These are phyloP conservation scores for Tetragonula clypearis DNA, from an alignment of 1,140 invertebrate species.

Conservation along the genomic window DNA sequence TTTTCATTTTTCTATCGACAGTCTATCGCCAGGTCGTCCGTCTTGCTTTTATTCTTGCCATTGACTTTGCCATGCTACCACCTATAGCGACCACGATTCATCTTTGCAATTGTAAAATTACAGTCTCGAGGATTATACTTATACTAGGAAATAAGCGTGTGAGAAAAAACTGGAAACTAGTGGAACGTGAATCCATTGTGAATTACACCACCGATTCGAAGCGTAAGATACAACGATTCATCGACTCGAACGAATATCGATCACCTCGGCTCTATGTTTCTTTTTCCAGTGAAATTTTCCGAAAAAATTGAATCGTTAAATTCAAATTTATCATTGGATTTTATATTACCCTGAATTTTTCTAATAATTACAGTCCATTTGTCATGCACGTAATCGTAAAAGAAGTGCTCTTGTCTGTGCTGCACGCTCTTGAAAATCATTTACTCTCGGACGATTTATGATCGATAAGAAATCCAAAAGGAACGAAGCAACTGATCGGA, in stretches of 20 bases:
- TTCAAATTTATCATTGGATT: background rate
- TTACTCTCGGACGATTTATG: slow-evolving; percentile 26
- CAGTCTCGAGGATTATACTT: background rate
- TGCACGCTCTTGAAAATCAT: background rate
- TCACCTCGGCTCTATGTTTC: background rate
- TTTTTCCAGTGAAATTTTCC: background rate
- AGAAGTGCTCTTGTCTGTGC: slow-evolving; percentile 11
- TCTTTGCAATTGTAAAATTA: background rate
- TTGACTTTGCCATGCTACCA: background rate
- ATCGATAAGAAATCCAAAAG: background rate
- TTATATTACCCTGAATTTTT: slow-evolving; percentile 30
- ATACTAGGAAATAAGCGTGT: background rate
- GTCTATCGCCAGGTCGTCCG: background rate
- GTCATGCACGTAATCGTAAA: background rate
- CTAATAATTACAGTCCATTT: slow-evolving; percentile 44
- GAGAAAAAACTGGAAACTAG: background rate
- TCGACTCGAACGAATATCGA: no score
- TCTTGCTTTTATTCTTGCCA: background rate
- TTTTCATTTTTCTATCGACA: background rate
- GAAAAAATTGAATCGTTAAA: background rate
- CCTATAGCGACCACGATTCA: background rate
- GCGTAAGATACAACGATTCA: background rate
- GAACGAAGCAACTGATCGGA: background rate
- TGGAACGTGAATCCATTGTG: background rate
- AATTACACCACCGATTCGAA: background rate